phyloP scores from a whole-genome alignment of 2,113 vertebrate species.

The Anser brachyrhynchus region DNA sequence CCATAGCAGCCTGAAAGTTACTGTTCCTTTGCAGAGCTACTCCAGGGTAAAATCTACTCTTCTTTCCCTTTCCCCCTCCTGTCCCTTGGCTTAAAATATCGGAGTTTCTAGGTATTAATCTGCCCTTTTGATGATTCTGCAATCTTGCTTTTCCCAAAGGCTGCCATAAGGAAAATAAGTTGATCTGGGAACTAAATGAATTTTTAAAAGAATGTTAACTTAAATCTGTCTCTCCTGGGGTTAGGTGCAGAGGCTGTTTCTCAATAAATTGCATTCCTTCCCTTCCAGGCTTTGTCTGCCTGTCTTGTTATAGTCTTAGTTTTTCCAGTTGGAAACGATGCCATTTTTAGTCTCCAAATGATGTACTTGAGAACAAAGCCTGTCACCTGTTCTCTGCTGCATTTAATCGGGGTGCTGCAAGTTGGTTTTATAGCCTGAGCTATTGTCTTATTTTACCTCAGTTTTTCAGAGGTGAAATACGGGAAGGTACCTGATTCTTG shows the following conservation, averaged over 20 bases:
- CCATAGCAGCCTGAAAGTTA: rapidly evolving
- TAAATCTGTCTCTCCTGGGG: not conserved
- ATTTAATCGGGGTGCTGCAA: not conserved
- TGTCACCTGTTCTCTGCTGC: conserved; percentile 1
- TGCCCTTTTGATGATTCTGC: not conserved
- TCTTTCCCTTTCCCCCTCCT: not conserved
- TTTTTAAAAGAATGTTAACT: not conserved
- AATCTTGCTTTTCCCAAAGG: not conserved
- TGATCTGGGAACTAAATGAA: not conserved
- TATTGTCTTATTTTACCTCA: not conserved
- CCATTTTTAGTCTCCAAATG: conserved; percentile 9
- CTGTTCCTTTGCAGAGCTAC: not conserved
- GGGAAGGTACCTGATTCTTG: not conserved
- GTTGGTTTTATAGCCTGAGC: not conserved
- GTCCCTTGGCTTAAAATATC: rapidly evolving
- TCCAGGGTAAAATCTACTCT: not conserved
- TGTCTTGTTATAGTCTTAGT: not conserved
- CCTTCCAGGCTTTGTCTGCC: not conserved
- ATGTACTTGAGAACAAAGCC: not conserved
- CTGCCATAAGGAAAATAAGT: not conserved
- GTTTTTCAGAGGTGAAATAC: not conserved
- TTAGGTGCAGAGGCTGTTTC: not conserved
- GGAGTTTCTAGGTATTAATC: not conserved
- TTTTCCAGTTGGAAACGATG: not conserved
- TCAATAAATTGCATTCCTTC: not conserved